A percentile compares a stretch with the other conserved stretches of the same genome.
Conservation (phyloP, 2,888 invertebrate species). For the Caenorhabditis japonica region DNA sequence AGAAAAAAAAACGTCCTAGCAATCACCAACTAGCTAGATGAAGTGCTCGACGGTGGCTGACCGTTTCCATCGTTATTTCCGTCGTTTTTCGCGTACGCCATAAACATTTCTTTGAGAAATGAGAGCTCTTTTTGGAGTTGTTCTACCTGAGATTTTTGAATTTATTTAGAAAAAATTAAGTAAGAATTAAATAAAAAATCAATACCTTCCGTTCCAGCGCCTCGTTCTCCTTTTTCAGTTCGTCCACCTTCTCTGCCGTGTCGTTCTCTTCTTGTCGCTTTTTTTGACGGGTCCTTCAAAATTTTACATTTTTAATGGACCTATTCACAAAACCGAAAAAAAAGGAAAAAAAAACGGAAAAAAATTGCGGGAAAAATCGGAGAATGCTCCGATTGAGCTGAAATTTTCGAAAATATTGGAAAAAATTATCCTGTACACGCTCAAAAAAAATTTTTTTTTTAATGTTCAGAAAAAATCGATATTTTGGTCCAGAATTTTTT, state of each 20-base stretch:
- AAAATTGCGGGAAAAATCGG: too few relatives aligned
- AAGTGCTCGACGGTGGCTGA: conserved; percentile 13
- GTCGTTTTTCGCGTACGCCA: conserved; percentile 68
- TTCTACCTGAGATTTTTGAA: too few relatives aligned
- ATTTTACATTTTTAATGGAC: too few relatives aligned
- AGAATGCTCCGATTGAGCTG: too few relatives aligned
- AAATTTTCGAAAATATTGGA: too few relatives aligned
- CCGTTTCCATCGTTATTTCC: conserved; percentile 20
- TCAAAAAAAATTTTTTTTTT: too few relatives aligned
- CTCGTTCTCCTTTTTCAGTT: conserved; percentile 74
- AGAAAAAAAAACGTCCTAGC: neutral
- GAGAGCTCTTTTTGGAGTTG: conserved; percentile 73
- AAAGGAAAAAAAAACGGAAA: too few relatives aligned
- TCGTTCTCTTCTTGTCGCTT: conserved; percentile 75
- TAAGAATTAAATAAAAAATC: neutral
- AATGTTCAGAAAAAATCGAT: too few relatives aligned
- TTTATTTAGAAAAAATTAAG: too few relatives aligned
- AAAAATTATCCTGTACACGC: too few relatives aligned
- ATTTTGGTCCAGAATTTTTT: too few relatives aligned
- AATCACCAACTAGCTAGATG: conserved; percentile 1
- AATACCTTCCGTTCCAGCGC: conserved; percentile 70
- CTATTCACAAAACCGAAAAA: too few relatives aligned
- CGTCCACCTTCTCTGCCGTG: conserved; percentile 71
- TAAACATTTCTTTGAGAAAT: conserved; percentile 77
- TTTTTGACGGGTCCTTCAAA: conserved; percentile 73